A percentile compares a stretch with the other conserved stretches of the same genome.
Conservation (phyloP, 1,140 invertebrate species). For the Drosophila triauraria region DNA sequence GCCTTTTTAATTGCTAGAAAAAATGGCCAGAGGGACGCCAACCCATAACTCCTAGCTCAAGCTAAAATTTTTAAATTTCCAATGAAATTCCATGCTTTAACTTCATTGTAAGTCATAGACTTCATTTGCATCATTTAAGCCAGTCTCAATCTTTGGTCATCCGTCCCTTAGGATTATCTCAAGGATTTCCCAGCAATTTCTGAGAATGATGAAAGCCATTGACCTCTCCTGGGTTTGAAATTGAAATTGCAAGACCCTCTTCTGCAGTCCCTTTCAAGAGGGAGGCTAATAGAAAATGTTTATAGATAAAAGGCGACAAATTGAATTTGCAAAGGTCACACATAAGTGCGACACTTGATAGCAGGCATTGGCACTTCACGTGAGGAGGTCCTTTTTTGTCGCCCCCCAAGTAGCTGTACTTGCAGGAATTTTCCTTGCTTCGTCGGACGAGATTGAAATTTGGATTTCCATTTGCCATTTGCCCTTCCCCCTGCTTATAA, state of each 20-base stretch:
- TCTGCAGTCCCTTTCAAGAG: not conserved
- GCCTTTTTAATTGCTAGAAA: conserved; percentile 74
- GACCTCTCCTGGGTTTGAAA: conserved; percentile 16
- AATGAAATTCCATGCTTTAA: conserved; percentile 13
- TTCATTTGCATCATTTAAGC: conserved; percentile 39
- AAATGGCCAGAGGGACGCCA: conserved; percentile 14
- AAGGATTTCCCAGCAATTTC: conserved; percentile 13
- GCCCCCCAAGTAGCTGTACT: conserved; percentile 20
- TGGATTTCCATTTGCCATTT: conserved; percentile 72
- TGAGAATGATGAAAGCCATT: conserved; percentile 3
- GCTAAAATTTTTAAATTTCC: conserved; percentile 40
- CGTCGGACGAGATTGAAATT: conserved; percentile 35
- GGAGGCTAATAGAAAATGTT: conserved; percentile 76
- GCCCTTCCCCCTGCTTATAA: conserved; percentile 8
- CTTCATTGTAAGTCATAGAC: conserved; percentile 41
- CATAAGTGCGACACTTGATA: conserved; percentile 76
- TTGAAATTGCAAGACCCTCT: conserved; percentile 34
- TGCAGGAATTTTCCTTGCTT: conserved; percentile 50
- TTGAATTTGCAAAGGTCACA: conserved; percentile 83
- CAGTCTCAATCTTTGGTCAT: not conserved
- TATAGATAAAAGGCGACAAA: conserved; percentile 82
- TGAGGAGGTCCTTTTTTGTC: conserved; percentile 8
- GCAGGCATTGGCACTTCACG: conserved; percentile 74
- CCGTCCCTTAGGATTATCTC: conserved; percentile 19
- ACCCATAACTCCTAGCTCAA: not conserved